phyloP scores from a whole-genome alignment of 2,888 invertebrate species.

The Cartodere bifasciata region DNA sequence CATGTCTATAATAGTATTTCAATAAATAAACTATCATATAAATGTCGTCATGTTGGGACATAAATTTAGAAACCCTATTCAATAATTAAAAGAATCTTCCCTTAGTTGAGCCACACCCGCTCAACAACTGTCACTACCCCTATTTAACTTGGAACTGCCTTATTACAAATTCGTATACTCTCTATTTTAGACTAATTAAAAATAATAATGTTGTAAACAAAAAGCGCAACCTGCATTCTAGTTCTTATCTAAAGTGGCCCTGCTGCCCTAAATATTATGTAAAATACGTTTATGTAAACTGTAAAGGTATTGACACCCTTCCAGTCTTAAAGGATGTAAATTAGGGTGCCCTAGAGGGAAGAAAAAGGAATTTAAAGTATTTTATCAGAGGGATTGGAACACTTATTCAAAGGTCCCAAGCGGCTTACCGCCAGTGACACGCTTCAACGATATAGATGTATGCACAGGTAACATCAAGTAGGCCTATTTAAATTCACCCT shows the following conservation, averaged over 20 bases:
- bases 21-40: slow-evolving; percentile 24
- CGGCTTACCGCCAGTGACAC: slow-evolving; percentile 23
- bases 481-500: slow-evolving; percentile 23
- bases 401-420: slow-evolving; percentile 20
- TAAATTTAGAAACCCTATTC: slow-evolving; percentile 25
- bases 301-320: slow-evolving; percentile 19
- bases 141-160: neutral
- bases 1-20: slow-evolving; percentile 16
- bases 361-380: slow-evolving; percentile 23
- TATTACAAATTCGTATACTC: slow-evolving; percentile 2
- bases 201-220: too few species aligned
- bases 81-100: slow-evolving; percentile 30
- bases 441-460: slow-evolving; percentile 15
- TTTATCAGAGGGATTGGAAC: slow-evolving; percentile 20
- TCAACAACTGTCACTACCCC: slow-evolving; percentile 3
- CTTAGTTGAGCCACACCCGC: slow-evolving; percentile 19
- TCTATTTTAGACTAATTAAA: too few species aligned
- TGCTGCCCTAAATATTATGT: slow-evolving; percentile 8
- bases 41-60: slow-evolving; percentile 22
- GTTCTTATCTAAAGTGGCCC: slow-evolving; percentile 6
- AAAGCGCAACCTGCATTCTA: too few species aligned
- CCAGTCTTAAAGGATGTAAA: slow-evolving; percentile 19
- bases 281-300: slow-evolving; percentile 7
- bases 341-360: slow-evolving; percentile 19
- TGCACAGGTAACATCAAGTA: slow-evolving; percentile 17